Conservation (phyloP, 2,113 vertebrate genomes). For the Periophthalmodon schlosseri region DNA sequence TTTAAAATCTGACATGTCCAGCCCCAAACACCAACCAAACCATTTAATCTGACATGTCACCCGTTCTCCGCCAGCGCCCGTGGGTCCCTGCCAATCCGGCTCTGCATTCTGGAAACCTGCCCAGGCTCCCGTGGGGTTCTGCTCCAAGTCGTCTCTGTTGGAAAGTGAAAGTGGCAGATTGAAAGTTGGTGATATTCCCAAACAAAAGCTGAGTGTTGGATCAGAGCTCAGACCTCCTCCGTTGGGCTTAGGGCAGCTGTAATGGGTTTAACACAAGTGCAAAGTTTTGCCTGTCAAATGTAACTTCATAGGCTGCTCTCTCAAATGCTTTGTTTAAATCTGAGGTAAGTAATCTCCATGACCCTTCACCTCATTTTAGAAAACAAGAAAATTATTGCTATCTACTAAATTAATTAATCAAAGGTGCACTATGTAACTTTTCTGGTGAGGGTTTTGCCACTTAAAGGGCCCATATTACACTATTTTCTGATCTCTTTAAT, state of each 20-base stretch:
- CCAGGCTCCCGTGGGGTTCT: constrained; percentile 14
- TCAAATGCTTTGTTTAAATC: not conserved
- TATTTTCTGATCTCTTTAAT: too few relatives aligned
- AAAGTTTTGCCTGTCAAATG: not conserved
- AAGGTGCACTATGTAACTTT: too few relatives aligned
- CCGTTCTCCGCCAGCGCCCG: constrained; percentile 36
- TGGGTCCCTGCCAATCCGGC: constrained; percentile 37
- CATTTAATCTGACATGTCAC: constrained; percentile 50
- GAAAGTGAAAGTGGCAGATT: not conserved
- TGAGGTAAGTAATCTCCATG: not conserved
- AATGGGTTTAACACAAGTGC: constrained; percentile 19
- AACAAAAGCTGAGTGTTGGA: not conserved
- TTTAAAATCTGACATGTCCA: not conserved
- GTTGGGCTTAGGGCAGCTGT: constrained; percentile 6
- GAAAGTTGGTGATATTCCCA: not conserved
- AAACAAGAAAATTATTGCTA: too few relatives aligned
- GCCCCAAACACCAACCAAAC: not conserved
- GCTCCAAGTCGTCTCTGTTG: not conserved
- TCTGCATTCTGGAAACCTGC: not conserved
- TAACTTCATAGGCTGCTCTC: not conserved
- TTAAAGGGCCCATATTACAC: too few relatives aligned
- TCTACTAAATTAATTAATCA: too few relatives aligned
- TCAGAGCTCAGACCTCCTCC: not conserved
- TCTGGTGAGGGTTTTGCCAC: too few relatives aligned
- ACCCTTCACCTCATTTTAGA: not conserved